phyloP scores from a whole-genome alignment of 2,888 invertebrate genomes.

The Gastracanthus pulcherrimus region DNA sequence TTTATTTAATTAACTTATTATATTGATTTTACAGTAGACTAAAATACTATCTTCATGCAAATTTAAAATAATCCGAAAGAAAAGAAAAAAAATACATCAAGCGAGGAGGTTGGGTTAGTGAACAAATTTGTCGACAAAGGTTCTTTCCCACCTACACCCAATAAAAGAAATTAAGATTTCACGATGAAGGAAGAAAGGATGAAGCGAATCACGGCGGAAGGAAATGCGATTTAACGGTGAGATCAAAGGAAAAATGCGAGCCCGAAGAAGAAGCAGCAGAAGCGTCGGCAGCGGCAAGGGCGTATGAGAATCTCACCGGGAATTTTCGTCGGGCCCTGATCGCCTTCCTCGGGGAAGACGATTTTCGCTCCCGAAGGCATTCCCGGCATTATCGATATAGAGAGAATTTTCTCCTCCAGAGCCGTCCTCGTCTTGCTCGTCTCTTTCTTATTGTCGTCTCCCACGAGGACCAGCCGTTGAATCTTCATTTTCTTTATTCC shows the following conservation, averaged over 20 bases:
- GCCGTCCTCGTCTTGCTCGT: constrained; percentile 79
- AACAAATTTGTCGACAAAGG: not conserved
- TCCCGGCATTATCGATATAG: constrained; percentile 87
- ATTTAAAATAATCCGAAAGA: too few species aligned
- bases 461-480: constrained; percentile 84
- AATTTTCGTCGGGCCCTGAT: constrained; percentile 86
- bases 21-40: too few species aligned
- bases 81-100: too few species aligned
- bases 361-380: constrained; percentile 86
- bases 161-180: constrained; percentile 38
- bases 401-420: constrained; percentile 86
- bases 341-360: constrained; percentile 88
- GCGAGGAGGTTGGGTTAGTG: too few species aligned
- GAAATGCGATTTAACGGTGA: constrained; percentile 15
- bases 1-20: too few species aligned
- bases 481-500: constrained; percentile 92
- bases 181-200: not conserved
- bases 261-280: not conserved
- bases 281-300: not conserved
- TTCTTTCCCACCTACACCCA: not conserved
- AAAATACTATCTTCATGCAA: too few species aligned
- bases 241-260: constrained; percentile 12
- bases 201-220: constrained; percentile 4
- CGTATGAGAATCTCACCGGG: constrained; percentile 77
- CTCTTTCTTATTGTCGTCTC: constrained; percentile 77